Conservation (phyloP, 1,140 invertebrate genomes). For the Drosophila takahashii region DNA sequence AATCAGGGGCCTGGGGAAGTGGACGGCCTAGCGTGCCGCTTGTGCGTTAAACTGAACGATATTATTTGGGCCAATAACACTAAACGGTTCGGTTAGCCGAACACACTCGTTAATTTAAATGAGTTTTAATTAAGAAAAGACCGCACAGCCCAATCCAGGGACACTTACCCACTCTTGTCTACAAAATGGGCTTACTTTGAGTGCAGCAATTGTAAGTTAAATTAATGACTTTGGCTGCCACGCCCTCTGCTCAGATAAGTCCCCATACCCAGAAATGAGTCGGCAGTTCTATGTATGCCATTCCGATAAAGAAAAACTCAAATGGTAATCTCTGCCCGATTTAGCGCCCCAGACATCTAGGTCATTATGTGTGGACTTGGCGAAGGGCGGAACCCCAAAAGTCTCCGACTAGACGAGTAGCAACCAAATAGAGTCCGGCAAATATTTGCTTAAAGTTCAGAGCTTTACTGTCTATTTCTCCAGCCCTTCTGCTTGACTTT, state of each 20-base stretch:
- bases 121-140: constrained; percentile 57
- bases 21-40: constrained; percentile 49
- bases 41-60: constrained; percentile 58
- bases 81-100: constrained; percentile 55
- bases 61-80: constrained; percentile 76
- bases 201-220: constrained; percentile 46
- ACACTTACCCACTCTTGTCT: constrained; percentile 8
- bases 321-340: constrained; percentile 23
- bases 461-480: not conserved
- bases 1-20: not conserved
- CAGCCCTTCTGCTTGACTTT: constrained; percentile 25
- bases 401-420: constrained; percentile 41
- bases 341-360: constrained; percentile 47
- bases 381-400: constrained; percentile 48
- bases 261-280: constrained; percentile 1
- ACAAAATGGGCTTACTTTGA: constrained; percentile 17
- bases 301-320: constrained; percentile 15
- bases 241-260: constrained; percentile 41
- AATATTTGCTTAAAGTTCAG: constrained; percentile 45
- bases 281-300: constrained; percentile 1
- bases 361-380: constrained; percentile 39
- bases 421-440: constrained; percentile 16
- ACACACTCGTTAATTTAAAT: constrained; percentile 53
- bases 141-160: constrained; percentile 25
- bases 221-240: constrained; percentile 39